phyloP scores from a whole-genome alignment of 2,888 invertebrate species.

The Tromatobia lineatoria region DNA sequence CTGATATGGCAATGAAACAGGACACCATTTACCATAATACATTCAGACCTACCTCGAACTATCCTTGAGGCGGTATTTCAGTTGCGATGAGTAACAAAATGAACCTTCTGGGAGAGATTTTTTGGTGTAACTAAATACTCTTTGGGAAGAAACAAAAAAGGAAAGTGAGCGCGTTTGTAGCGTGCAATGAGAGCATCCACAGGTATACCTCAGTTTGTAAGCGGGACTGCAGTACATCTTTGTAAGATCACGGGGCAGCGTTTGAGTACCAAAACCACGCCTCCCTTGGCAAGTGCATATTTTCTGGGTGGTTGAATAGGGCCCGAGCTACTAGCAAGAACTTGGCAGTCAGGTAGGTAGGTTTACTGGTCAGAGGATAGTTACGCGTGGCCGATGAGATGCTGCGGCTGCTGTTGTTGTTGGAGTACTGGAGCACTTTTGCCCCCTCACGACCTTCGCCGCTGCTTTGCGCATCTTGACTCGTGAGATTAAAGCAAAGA shows the following conservation, averaged over 20 bases:
- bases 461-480: slow-evolving; percentile 9
- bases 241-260: slow-evolving; percentile 38
- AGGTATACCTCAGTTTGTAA: slow-evolving; percentile 3
- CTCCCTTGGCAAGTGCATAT: slow-evolving; percentile 52
- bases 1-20: neutral
- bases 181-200: neutral
- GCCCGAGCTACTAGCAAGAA: slow-evolving; percentile 31
- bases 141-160: neutral
- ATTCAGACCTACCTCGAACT: slow-evolving; percentile 13
- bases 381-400: slow-evolving; percentile 43
- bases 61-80: slow-evolving; percentile 30
- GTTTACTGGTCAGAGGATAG: slow-evolving; percentile 47
- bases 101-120: slow-evolving; percentile 7
- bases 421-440: slow-evolving; percentile 18
- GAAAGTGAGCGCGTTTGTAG: slow-evolving; percentile 16
- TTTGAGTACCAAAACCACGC: slow-evolving; percentile 54
- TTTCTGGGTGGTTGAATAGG: slow-evolving; percentile 57
- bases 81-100: slow-evolving; percentile 33
- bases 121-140: slow-evolving; percentile 37
- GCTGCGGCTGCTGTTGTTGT: neutral
- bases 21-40: slow-evolving; percentile 10
- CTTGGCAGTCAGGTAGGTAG: slow-evolving; percentile 28
- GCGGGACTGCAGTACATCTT: slow-evolving; percentile 25
- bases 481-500: slow-evolving; percentile 25
- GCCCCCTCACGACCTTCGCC: slow-evolving; percentile 38